Evolutionary conservation across 2,113 vertebrate species (phyloP).

Genomic region (Lasiurus cinereus): DNA sequence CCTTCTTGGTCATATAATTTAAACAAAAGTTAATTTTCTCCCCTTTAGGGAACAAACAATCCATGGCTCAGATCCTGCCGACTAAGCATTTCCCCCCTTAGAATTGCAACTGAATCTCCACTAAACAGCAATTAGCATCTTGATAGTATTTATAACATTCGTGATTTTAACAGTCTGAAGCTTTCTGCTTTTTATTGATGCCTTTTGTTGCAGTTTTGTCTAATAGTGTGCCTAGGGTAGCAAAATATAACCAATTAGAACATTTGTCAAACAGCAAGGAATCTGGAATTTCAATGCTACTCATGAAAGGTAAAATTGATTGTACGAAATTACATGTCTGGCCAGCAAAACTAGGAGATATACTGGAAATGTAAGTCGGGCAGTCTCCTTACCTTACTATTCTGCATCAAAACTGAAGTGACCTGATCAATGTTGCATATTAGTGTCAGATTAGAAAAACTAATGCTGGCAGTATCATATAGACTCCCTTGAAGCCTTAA

Average conservation of each 20-base stretch:
- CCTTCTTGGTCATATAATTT: slow-evolving; percentile 76
- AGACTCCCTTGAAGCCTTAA: not conserved
- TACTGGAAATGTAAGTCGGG: not conserved
- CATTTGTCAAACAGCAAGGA: slow-evolving; percentile 75
- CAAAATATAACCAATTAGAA: slow-evolving; percentile 78
- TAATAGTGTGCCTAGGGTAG: slow-evolving; percentile 78
- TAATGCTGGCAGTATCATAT: not conserved
- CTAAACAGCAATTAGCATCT: slow-evolving; percentile 82
- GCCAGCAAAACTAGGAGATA: not conserved
- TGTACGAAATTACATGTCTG: not conserved
- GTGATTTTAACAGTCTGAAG: slow-evolving; percentile 78
- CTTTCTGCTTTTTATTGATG: slow-evolving; percentile 78
- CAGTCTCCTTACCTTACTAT: not conserved
- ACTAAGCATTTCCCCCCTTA: slow-evolving; percentile 79
- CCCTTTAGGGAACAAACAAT: slow-evolving; percentile 79
- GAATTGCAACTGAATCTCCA: slow-evolving; percentile 71
- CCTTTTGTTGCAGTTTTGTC: slow-evolving; percentile 78
- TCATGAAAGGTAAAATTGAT: slow-evolving; percentile 57
- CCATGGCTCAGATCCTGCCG: slow-evolving; percentile 73
- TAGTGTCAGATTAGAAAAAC: not conserved
- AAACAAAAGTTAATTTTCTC: slow-evolving; percentile 79
- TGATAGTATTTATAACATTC: slow-evolving; percentile 84
- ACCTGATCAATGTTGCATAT: not conserved
- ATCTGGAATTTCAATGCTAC: slow-evolving; percentile 31
- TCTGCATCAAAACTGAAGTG: not conserved